Conservation (phyloP, 2,888 invertebrate genomes). For the Perdita meconis region DNA sequence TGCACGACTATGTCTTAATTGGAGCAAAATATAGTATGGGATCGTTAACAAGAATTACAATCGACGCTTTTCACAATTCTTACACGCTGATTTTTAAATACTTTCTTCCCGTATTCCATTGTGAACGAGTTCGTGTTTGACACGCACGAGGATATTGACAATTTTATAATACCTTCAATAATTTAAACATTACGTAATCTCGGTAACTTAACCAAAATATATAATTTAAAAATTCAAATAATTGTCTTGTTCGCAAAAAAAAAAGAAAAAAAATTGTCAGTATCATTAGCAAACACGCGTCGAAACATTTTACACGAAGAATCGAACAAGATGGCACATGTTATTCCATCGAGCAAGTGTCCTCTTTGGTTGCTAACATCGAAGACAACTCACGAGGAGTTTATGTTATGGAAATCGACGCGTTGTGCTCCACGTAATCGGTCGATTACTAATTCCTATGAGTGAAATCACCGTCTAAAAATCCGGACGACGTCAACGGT, state of each 20-base stretch:
- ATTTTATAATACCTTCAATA: not conserved
- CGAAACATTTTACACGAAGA: slow-evolving; percentile 20
- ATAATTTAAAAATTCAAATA: too few species aligned
- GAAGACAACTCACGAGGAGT: not conserved
- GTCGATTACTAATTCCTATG: slow-evolving; percentile 37
- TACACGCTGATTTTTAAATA: slow-evolving; percentile 6
- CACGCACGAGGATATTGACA: slow-evolving; percentile 19
- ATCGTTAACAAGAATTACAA: slow-evolving; percentile 16
- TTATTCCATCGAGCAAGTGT: slow-evolving; percentile 16
- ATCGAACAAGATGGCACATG: slow-evolving; percentile 23
- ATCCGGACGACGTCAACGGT: slow-evolving; percentile 36
- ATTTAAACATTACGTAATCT: not conserved
- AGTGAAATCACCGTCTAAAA: slow-evolving; percentile 53
- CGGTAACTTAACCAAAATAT: too few species aligned
- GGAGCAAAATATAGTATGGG: slow-evolving; percentile 13
- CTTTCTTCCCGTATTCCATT: slow-evolving; percentile 46
- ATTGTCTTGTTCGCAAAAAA: too few species aligned
- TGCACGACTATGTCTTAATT: slow-evolving; percentile 10
- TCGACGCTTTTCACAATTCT: not conserved
- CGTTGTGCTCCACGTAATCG: slow-evolving; percentile 26
- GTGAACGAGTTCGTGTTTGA: slow-evolving; percentile 9
- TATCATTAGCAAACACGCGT: slow-evolving; percentile 17
- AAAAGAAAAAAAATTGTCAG: not conserved
- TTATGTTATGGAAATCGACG: slow-evolving; percentile 10
- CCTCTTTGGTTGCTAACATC: slow-evolving; percentile 33